Percentiles rank a stretch among this genome's conserved stretches.
phyloP scores from a whole-genome alignment of 2,888 invertebrate genomes.

The Caradrina kadenii region DNA sequence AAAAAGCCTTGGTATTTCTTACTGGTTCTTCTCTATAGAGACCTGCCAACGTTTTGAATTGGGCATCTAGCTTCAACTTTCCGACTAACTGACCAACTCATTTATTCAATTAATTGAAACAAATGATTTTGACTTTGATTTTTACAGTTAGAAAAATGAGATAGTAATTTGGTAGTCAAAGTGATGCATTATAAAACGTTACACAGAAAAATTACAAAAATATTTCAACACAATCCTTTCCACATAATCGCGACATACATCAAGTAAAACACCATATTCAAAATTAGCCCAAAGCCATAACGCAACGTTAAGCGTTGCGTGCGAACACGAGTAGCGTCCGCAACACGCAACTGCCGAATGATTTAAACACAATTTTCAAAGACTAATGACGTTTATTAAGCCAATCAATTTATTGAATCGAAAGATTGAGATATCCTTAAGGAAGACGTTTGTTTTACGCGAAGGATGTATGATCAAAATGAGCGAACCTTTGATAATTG shows the following conservation, averaged over 20 bases:
- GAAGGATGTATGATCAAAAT: neutral
- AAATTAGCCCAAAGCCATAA: conserved; percentile 64
- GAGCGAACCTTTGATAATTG: neutral
- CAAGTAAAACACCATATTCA: conserved; percentile 46
- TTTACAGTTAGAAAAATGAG: too few species aligned
- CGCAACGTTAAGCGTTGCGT: conserved; percentile 72
- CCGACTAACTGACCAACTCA: too few species aligned
- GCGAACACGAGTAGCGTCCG: conserved; percentile 83
- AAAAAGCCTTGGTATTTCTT: too few species aligned
- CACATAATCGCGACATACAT: conserved; percentile 41
- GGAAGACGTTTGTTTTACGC: conserved; percentile 52
- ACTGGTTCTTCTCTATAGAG: too few species aligned
- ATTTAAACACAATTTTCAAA: conserved; percentile 83
- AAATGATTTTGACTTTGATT: too few species aligned
- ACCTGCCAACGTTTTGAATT: too few species aligned
- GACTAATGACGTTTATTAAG: conserved; percentile 89
- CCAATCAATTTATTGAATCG: conserved; percentile 86
- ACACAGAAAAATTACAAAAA: neutral
- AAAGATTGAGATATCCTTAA: conserved; percentile 85
- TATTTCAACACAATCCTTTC: neutral
- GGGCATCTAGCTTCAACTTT: too few species aligned
- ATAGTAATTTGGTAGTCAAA: neutral
- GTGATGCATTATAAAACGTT: neutral
- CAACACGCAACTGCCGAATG: conserved; percentile 80
- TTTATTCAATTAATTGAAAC: too few species aligned